These are phyloP conservation scores for Monomorium pharaonis DNA, from an alignment of 1,140 invertebrate species.

Conservation along the genomic window DNA sequence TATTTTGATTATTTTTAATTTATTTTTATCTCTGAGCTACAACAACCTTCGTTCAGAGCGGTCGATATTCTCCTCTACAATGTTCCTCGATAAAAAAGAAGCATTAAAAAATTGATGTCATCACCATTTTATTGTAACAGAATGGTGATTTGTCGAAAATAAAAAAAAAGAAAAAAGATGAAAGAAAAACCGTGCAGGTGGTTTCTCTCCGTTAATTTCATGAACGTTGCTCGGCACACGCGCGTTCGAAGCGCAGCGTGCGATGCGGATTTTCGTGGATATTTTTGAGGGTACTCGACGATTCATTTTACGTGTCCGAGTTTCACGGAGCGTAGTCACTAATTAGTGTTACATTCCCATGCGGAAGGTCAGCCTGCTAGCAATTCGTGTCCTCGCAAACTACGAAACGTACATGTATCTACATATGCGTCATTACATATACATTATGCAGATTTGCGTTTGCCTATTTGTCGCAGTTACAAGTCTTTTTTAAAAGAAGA, in stretches of 20 bases:
- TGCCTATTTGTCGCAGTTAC: background rate
- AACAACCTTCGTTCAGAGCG: background rate
- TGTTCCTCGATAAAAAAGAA: background rate
- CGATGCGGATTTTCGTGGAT: slow-evolving; percentile 54
- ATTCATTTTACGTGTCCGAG: slow-evolving; percentile 54
- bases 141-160: slow-evolving; percentile 19
- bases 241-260: background rate
- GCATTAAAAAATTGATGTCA: background rate
- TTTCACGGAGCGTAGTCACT: slow-evolving; percentile 43
- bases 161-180: background rate
- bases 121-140: background rate
- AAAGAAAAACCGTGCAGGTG: background rate
- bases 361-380: slow-evolving; percentile 16
- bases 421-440: background rate
- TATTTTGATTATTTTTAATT: background rate
- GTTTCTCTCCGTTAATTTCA: slow-evolving; percentile 59
- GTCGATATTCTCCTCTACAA: background rate
- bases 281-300: slow-evolving; percentile 61
- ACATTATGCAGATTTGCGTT: slow-evolving; percentile 11
- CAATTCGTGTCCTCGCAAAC: slow-evolving; percentile 13
- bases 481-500: background rate
- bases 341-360: slow-evolving; percentile 65
- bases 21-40: background rate
- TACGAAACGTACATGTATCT: background rate
- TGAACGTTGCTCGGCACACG: slow-evolving; percentile 54